A percentile compares a stretch with the other conserved stretches of the same genome.
These are phyloP conservation scores for Molanna angustata DNA, from an alignment of 2,888 invertebrate genomes.

Conservation along the genomic window DNA sequence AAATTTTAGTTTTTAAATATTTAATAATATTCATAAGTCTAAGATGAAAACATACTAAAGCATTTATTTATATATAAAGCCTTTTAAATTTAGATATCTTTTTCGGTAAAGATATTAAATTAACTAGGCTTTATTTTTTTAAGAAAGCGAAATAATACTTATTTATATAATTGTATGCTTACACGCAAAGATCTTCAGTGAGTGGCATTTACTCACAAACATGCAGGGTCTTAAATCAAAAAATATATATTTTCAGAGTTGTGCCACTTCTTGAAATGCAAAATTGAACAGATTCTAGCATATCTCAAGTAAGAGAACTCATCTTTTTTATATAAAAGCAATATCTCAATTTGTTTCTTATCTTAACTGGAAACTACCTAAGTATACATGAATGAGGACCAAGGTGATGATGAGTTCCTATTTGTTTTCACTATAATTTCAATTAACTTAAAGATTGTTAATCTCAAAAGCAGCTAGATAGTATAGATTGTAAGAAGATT, in stretches of 20 bases:
- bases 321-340: constrained; percentile 21
- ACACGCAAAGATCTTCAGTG: constrained; percentile 19
- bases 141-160: no score
- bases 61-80: constrained; percentile 22
- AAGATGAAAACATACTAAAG: constrained; percentile 7
- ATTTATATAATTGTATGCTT: constrained; percentile 12
- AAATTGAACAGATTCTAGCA: constrained; percentile 20
- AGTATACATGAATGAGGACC: constrained; percentile 33
- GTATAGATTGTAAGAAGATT: constrained; percentile 30
- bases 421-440: constrained; percentile 22
- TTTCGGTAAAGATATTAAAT: constrained; percentile 16
- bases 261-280: constrained; percentile 29
- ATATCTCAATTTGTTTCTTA: constrained; percentile 1
- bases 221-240: constrained; percentile 34
- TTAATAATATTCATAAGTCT: constrained; percentile 7
- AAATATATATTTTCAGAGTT: constrained; percentile 32
- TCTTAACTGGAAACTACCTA: not conserved
- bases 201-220: constrained; percentile 32
- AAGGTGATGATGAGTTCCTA: constrained; percentile 33
- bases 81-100: constrained; percentile 19
- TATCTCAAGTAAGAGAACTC: constrained; percentile 24
- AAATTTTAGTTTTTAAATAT: constrained; percentile 12
- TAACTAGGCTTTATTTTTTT: constrained; percentile 26
- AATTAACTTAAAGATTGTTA: constrained; percentile 19
- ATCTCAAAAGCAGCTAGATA: constrained; percentile 26